Evolutionary conservation across 2,113 vertebrate genomes (phyloP).

Genomic region (Paedocypris sp.): DNA sequence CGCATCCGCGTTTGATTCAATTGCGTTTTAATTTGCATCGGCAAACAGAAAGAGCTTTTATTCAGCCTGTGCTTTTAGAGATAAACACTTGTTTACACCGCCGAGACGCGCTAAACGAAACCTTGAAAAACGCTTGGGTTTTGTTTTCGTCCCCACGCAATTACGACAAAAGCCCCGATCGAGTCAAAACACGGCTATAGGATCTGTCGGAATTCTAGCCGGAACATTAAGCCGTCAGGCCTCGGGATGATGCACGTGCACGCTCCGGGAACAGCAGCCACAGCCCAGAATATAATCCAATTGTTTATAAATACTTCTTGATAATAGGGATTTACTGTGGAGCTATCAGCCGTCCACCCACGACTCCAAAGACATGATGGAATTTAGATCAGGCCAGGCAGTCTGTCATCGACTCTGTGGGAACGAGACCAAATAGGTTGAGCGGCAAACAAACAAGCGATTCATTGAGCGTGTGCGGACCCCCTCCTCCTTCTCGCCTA

Average conservation of each 20-base stretch:
- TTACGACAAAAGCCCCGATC: background rate
- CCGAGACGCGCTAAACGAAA: background rate
- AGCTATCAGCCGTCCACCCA: slow-evolving; percentile 58
- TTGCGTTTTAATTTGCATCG: background rate
- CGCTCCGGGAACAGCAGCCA: slow-evolving; percentile 26
- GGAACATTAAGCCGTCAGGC: background rate
- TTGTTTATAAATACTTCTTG: slow-evolving; percentile 81
- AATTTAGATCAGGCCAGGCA: slow-evolving; percentile 50
- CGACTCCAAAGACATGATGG: slow-evolving; percentile 67
- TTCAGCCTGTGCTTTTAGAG: background rate
- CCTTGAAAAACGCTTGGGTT: background rate
- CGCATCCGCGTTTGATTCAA: background rate
- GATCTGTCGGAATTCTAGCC: background rate
- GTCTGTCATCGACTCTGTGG: slow-evolving; percentile 70
- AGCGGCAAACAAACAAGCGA: slow-evolving; percentile 50
- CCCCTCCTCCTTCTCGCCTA: too few species aligned
- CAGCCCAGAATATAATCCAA: slow-evolving; percentile 62
- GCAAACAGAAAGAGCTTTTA: background rate
- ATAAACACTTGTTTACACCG: background rate
- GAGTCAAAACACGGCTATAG: background rate
- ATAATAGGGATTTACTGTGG: slow-evolving; percentile 74
- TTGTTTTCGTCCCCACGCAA: background rate
- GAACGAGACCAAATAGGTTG: slow-evolving; percentile 72
- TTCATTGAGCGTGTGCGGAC: slow-evolving; percentile 42
- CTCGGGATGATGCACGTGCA: slow-evolving; percentile 6